phyloP scores from a whole-genome alignment of 2,888 invertebrate genomes.

The Homarus gammarus region DNA sequence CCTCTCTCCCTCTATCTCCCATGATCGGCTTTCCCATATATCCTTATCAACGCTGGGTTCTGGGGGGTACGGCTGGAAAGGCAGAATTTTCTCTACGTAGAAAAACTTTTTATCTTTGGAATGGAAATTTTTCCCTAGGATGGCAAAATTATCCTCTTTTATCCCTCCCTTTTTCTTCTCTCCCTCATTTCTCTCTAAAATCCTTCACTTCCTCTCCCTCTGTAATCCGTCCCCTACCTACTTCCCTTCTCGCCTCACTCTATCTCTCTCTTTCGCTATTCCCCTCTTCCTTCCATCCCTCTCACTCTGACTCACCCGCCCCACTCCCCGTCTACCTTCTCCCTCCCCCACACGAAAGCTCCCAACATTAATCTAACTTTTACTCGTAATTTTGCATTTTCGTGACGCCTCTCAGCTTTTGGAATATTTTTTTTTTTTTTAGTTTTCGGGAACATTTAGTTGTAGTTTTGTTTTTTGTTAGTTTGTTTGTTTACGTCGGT shows the following conservation, averaged over 20 bases:
- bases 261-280: background rate
- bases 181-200: background rate
- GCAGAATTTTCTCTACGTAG: too few relatives aligned
- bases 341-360: slow-evolving; percentile 1
- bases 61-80: too few relatives aligned
- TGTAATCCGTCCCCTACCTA: too few relatives aligned
- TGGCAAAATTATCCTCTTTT: too few relatives aligned
- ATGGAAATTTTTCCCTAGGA: too few relatives aligned
- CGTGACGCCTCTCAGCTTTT: slow-evolving; percentile 58
- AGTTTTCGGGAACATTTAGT: slow-evolving; percentile 50
- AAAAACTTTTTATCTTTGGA: too few relatives aligned
- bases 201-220: too few relatives aligned
- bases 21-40: too few relatives aligned
- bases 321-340: background rate
- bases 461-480: slow-evolving; percentile 38
- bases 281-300: background rate
- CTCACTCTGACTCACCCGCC: background rate
- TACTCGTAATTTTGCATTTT: slow-evolving; percentile 50
- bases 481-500: slow-evolving; percentile 36
- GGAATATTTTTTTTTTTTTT: slow-evolving; percentile 49
- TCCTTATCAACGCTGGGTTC: too few relatives aligned
- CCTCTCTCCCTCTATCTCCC: background rate
- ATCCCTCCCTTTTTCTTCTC: background rate
- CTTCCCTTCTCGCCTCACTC: background rate
- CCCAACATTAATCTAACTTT: slow-evolving; percentile 58